Evolutionary conservation across 2,113 vertebrate genomes (phyloP), one percentile per base, ranked within the genome.

Genomic region (Tenrec ecaudatus): DNA sequence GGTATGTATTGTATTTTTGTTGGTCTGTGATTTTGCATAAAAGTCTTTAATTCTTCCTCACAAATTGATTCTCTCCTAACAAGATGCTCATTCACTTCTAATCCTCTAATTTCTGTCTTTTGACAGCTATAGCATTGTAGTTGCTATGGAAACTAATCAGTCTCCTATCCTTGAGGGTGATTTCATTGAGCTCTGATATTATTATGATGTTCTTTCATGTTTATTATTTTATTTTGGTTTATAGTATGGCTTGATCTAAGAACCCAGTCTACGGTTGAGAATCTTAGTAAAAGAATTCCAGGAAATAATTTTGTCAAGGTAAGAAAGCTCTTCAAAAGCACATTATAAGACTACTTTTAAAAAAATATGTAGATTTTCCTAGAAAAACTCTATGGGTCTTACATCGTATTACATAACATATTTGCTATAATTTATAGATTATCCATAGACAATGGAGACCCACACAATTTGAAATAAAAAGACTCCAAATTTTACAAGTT

Each of bases 171-270:
- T 79, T 92, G 81, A 83, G 47, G 87, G 82, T 96, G 93, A 95
- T 94, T 94, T 96, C 80, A 93, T 79, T 90, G 96, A 53, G 47
- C 75, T 89, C 38, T 95, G 33, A 91, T 80, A 53, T 92, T 73
- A 95, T 94, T 11, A 64, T 93, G 82, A 95, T 78, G 79, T 77
- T 95, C 88, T 96, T 97, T 62, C 75, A 82, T 95, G 14, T 94
- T 36, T 91, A 73, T 88, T 94, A 93, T 92, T 96, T 86, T 94
- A 93, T 96, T 98, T 88, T 60, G 87, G 11, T 31, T 97, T 96
- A 43, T 95, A 99, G 99, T 99, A 79, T 99, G 99, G 99, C 97
- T 99, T 97, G 99, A 99, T 96, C 97, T 99, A 95, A 99, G 99
- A 94, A 99, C 99, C 15, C 99, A 99, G 97, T 98, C 99, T 69